These are phyloP conservation scores for Castor canadensis DNA, from an alignment of 2,113 vertebrate genomes.

Conservation along the genomic window DNA sequence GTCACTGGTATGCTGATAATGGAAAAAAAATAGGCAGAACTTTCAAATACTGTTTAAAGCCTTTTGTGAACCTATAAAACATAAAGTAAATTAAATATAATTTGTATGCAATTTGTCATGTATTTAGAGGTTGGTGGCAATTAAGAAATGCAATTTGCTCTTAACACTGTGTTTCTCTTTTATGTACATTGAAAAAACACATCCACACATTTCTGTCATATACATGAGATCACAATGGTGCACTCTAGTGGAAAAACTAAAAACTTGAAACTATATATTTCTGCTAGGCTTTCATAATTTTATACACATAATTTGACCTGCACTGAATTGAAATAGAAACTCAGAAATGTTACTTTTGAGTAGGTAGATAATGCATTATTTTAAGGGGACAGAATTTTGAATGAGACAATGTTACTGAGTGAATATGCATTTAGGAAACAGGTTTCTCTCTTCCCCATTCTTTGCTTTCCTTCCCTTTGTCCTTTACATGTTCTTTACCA, in stretches of 20 bases:
- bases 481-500: background rate
- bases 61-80: conserved; percentile 74
- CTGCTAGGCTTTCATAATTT: background rate
- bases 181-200: conserved; percentile 41
- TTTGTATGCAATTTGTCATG: conserved; percentile 71
- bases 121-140: conserved; percentile 72
- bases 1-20: conserved; percentile 3
- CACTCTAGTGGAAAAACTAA: conserved; percentile 73
- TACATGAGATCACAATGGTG: conserved; percentile 57
- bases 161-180: conserved; percentile 67
- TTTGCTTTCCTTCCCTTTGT: background rate
- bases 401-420: background rate
- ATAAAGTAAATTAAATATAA: conserved; percentile 75
- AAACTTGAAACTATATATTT: background rate
- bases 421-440: background rate
- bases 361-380: background rate
- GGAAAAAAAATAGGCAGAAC: conserved; percentile 18
- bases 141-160: conserved; percentile 73
- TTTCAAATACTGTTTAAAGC: conserved; percentile 53
- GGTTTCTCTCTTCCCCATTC: background rate
- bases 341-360: background rate
- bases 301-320: background rate
- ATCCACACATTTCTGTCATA: background rate
- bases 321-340: conserved; percentile 23
- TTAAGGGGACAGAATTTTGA: background rate